These are phyloP conservation scores for Amiota communis DNA, from an alignment of 2,888 invertebrate genomes.

Conservation along the genomic window DNA sequence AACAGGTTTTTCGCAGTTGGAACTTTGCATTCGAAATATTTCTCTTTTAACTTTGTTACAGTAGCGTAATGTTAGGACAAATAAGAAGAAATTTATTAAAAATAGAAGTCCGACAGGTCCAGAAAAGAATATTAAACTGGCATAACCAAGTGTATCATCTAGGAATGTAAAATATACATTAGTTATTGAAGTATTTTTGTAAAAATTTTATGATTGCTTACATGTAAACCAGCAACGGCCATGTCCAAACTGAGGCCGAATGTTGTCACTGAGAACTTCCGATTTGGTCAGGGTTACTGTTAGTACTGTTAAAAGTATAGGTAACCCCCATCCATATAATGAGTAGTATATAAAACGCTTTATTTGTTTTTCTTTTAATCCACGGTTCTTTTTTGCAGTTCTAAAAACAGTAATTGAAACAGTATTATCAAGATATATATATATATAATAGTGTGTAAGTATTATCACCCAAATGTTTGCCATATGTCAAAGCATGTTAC, in stretches of 20 bases:
- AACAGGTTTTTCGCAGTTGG: slow-evolving; percentile 77
- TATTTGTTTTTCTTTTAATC: slow-evolving; percentile 58
- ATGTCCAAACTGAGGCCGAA: slow-evolving; percentile 78
- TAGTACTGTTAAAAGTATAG: slow-evolving; percentile 76
- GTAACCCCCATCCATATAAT: slow-evolving; percentile 81
- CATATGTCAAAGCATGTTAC: slow-evolving; percentile 88
- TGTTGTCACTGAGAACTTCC: slow-evolving; percentile 71
- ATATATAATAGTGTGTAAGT: slow-evolving; percentile 46
- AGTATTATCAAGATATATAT: slow-evolving; percentile 1
- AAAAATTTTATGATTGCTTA: slow-evolving; percentile 40
- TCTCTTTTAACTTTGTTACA: slow-evolving; percentile 84
- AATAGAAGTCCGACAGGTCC: slow-evolving; percentile 79
- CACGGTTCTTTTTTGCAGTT: slow-evolving; percentile 58
- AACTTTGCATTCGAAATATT: slow-evolving; percentile 80
- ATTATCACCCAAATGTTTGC: slow-evolving; percentile 87
- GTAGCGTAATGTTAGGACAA: slow-evolving; percentile 80
- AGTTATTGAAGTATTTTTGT: slow-evolving; percentile 19
- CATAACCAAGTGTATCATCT: slow-evolving; percentile 68
- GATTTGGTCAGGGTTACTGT: slow-evolving; percentile 76
- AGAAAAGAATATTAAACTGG: slow-evolving; percentile 78
- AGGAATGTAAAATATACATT: slow-evolving; percentile 31
- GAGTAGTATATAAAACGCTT: slow-evolving; percentile 79
- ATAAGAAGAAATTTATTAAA: slow-evolving; percentile 79
- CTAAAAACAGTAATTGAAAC: slow-evolving; percentile 43
- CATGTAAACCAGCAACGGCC: slow-evolving; percentile 79